Percentiles rank a stretch among this genome's conserved stretches.
These are phyloP conservation scores for Callyntrura guangdongensis DNA, from an alignment of 2,888 invertebrate genomes.

Conservation along the genomic window DNA sequence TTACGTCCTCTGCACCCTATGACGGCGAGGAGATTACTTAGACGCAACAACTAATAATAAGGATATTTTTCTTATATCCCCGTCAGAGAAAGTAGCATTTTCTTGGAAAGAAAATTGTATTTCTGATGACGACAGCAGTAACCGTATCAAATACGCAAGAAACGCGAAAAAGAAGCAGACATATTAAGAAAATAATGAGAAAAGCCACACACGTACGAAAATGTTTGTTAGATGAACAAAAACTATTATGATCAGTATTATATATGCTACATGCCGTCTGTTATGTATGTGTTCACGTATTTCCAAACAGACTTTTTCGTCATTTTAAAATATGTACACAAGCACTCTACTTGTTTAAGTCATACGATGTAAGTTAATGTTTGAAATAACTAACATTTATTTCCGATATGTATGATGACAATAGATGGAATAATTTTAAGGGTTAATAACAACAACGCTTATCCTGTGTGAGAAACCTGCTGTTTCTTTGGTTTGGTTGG, in stretches of 20 bases:
- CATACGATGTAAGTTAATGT: background rate
- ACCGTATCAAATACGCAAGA: background rate
- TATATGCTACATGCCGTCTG: background rate
- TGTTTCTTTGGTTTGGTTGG: background rate
- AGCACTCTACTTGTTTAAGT: too few species aligned
- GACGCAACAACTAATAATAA: too few species aligned
- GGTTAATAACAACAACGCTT: background rate
- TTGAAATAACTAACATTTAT: background rate
- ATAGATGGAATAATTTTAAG: background rate
- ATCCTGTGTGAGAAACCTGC: background rate
- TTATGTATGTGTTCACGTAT: background rate
- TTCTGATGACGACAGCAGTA: conserved; percentile 17
- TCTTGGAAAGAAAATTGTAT: background rate
- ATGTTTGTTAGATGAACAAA: conserved; percentile 6
- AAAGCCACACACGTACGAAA: background rate
- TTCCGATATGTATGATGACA: background rate
- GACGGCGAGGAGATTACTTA: too few species aligned
- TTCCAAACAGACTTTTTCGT: conserved; percentile 31
- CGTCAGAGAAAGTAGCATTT: background rate
- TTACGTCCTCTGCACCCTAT: too few species aligned
- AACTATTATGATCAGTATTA: conserved; percentile 14
- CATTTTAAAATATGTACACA: background rate
- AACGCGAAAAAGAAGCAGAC: background rate
- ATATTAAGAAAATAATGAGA: background rate
- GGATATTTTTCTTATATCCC: too few species aligned